Conservation (phyloP, 64 coral and sea anemone genomes). For the Pocillopora damicornis region DNA sequence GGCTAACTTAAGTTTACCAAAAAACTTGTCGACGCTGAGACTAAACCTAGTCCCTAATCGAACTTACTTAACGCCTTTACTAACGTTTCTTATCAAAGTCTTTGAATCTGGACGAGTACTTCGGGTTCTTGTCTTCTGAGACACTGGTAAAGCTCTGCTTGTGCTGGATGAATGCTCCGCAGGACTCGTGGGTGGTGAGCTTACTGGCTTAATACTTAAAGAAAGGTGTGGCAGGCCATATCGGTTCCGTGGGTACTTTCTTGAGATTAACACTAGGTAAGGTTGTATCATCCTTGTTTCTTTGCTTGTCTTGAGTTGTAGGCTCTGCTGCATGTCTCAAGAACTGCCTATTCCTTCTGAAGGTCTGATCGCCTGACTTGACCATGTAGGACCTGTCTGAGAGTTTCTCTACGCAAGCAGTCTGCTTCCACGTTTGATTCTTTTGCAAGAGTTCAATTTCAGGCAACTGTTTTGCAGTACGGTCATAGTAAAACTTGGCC, state of each 20-base stretch:
- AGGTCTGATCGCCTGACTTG: slow-evolving; percentile 6
- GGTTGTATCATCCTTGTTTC: neutral
- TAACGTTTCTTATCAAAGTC: slow-evolving; percentile 47
- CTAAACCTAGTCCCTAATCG: too few species aligned
- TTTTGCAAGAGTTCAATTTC: slow-evolving; percentile 22
- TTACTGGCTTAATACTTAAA: neutral
- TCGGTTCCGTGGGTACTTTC: neutral
- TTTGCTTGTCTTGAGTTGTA: neutral
- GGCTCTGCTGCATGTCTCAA: slow-evolving; percentile 21
- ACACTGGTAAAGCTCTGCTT: too few species aligned
- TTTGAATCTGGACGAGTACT: slow-evolving; percentile 20
- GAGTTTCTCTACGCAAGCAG: neutral
- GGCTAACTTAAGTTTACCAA: too few species aligned
- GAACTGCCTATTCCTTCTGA: slow-evolving; percentile 38
- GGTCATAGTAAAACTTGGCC: neutral
- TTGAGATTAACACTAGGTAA: neutral
- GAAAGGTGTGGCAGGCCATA: neutral
- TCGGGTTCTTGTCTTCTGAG: slow-evolving; percentile 41
- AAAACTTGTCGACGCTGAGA: too few species aligned
- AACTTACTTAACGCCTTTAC: too few species aligned
- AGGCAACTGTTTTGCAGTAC: slow-evolving; percentile 21
- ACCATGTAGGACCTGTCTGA: slow-evolving; percentile 54
- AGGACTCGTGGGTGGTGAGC: too few species aligned
- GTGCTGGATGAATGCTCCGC: too few species aligned
- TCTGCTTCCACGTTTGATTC: slow-evolving; percentile 39